These are phyloP conservation scores for Thymelicus sylvestris DNA, from an alignment of 2,888 invertebrate genomes.

Conservation along the genomic window DNA sequence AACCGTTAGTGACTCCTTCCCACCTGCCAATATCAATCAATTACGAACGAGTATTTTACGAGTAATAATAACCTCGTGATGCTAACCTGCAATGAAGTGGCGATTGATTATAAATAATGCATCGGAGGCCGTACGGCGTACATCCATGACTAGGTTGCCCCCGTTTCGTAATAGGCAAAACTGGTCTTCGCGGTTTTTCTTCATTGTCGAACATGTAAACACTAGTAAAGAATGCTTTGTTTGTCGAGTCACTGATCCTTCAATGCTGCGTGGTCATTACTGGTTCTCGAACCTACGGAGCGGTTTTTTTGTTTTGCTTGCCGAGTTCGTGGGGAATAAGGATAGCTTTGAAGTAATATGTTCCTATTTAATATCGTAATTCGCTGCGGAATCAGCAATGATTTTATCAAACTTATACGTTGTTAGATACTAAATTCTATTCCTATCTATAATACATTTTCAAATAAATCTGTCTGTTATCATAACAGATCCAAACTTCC, in stretches of 20 bases:
- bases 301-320: not conserved
- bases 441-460: not conserved
- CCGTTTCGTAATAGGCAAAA: conserved; percentile 46
- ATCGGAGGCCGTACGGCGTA: conserved; percentile 5
- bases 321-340: not conserved
- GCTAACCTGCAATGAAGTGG: conserved; percentile 1
- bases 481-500: not conserved
- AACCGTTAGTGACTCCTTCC: no score
- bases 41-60: not conserved
- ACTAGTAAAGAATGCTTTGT: not conserved
- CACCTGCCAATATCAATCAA: not conserved
- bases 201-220: conserved; percentile 20
- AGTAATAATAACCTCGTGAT: not conserved
- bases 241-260: not conserved
- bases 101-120: conserved; percentile 27
- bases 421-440: no score
- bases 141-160: conserved; percentile 35
- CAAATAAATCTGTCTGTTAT: not conserved
- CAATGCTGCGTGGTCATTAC: not conserved
- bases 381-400: no score
- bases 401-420: no score
- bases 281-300: not conserved
- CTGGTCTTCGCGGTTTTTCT: conserved; percentile 38
- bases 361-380: no score
- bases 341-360: no score